These are phyloP conservation scores for Gasterosteus nipponicus DNA, from an alignment of 2,113 vertebrate genomes.

Conservation along the genomic window DNA sequence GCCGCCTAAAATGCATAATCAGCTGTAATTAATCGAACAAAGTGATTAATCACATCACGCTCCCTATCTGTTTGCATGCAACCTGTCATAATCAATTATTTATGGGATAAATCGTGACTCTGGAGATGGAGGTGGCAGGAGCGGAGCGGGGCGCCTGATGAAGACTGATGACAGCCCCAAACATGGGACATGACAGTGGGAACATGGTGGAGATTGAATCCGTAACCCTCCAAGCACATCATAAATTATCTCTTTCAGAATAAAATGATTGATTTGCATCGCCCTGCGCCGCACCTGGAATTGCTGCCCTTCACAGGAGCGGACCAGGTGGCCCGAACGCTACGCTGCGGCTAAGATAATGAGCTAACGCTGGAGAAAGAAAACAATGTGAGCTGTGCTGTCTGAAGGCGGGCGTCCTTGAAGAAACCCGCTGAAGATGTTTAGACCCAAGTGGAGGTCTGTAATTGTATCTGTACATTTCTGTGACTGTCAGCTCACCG, in stretches of 20 bases:
- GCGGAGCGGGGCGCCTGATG: slow-evolving; percentile 85
- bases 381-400: slow-evolving; percentile 37
- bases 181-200: slow-evolving; percentile 87
- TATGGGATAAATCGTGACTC: slow-evolving; percentile 90
- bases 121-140: slow-evolving; percentile 88
- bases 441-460: slow-evolving; percentile 12
- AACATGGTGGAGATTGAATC: slow-evolving; percentile 91
- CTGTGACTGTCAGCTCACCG: slow-evolving; percentile 7
- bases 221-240: slow-evolving; percentile 91
- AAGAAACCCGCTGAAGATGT: slow-evolving; percentile 14
- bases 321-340: slow-evolving; percentile 34
- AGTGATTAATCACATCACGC: slow-evolving; percentile 93
- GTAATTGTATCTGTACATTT: neutral
- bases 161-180: slow-evolving; percentile 93
- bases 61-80: slow-evolving; percentile 86
- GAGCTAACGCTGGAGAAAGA: slow-evolving; percentile 26
- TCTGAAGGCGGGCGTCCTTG: slow-evolving; percentile 26
- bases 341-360: slow-evolving; percentile 15
- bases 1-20: slow-evolving; percentile 76
- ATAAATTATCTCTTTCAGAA: slow-evolving; percentile 95
- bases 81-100: slow-evolving; percentile 96
- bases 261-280: slow-evolving; percentile 96
- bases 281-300: slow-evolving; percentile 85
- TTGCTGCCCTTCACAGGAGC: slow-evolving; percentile 69
- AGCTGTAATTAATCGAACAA: slow-evolving; percentile 82